phyloP scores from a whole-genome alignment of 2,888 invertebrate species.

The Carabus problematicus region DNA sequence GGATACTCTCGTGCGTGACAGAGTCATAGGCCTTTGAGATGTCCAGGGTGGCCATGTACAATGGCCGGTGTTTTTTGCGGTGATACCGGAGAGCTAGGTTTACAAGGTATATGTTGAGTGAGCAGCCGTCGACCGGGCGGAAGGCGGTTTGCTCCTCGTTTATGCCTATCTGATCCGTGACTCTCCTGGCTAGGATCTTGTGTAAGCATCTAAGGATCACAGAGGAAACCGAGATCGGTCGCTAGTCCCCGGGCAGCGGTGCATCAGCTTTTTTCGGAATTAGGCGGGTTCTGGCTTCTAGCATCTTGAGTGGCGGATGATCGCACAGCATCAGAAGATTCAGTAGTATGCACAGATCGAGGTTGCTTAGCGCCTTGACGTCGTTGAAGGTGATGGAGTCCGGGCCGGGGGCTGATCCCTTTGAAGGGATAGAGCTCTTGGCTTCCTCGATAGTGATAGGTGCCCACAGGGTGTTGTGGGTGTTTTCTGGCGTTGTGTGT shows the following conservation, averaged over 20 bases:
- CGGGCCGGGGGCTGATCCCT: neutral
- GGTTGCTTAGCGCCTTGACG: neutral
- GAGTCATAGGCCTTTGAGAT: no score
- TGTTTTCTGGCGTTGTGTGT: neutral
- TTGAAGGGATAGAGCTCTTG: neutral
- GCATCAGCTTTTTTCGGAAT: conserved; percentile 25
- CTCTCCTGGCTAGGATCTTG: conserved; percentile 30
- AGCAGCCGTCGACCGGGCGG: no score
- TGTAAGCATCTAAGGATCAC: conserved; percentile 40
- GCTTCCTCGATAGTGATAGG: neutral
- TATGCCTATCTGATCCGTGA: no score
- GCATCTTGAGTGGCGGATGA: neutral
- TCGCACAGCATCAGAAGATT: neutral
- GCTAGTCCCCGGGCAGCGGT: conserved; percentile 10
- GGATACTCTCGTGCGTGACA: no score
- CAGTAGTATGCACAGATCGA: neutral
- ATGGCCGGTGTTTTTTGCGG: no score
- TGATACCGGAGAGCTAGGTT: no score
- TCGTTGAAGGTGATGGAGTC: neutral
- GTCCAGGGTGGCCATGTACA: no score
- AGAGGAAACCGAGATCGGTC: conserved; percentile 42
- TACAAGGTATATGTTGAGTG: no score
- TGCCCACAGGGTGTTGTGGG: neutral
- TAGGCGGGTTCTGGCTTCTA: conserved; percentile 13
- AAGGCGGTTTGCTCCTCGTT: no score